Percentiles rank a stretch among this genome's conserved stretches.
Conservation (phyloP, 2,113 vertebrate species). For the Prunella himalayana region DNA sequence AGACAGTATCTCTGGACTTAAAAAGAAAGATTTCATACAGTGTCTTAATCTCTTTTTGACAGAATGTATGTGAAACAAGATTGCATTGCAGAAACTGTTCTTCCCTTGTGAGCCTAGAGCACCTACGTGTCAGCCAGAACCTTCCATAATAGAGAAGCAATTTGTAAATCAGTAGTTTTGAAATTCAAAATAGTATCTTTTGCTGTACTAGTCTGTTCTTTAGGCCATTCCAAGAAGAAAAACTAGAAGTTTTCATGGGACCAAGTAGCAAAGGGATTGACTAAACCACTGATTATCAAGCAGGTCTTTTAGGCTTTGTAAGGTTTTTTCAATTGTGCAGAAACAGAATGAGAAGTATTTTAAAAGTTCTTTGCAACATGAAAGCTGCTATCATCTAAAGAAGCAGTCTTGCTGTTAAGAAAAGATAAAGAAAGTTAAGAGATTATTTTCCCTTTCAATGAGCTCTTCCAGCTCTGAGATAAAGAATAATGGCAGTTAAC, state of each 20-base stretch:
- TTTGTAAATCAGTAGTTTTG: background rate
- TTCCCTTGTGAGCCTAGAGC: background rate
- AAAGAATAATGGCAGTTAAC: background rate
- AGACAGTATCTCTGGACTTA: background rate
- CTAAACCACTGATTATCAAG: background rate
- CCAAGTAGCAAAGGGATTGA: background rate
- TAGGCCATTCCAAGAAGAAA: background rate
- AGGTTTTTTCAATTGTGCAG: background rate
- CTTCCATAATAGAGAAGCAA: background rate
- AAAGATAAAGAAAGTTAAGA: background rate
- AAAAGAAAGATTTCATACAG: background rate
- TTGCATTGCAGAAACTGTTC: background rate
- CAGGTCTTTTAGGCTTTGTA: background rate
- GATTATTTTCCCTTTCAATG: background rate
- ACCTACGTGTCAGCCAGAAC: background rate
- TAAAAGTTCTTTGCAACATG: background rate
- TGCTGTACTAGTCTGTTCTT: background rate
- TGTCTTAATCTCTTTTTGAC: background rate
- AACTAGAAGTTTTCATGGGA: background rate
- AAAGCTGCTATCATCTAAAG: background rate
- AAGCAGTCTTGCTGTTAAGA: background rate
- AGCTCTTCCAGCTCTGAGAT: background rate
- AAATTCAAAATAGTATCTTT: background rate
- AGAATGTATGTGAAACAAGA: background rate
- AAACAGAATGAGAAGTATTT: background rate